Base-by-base conservation (phyloP, 2,888 invertebrate genomes). In the Brenthis hecate region DNA sequence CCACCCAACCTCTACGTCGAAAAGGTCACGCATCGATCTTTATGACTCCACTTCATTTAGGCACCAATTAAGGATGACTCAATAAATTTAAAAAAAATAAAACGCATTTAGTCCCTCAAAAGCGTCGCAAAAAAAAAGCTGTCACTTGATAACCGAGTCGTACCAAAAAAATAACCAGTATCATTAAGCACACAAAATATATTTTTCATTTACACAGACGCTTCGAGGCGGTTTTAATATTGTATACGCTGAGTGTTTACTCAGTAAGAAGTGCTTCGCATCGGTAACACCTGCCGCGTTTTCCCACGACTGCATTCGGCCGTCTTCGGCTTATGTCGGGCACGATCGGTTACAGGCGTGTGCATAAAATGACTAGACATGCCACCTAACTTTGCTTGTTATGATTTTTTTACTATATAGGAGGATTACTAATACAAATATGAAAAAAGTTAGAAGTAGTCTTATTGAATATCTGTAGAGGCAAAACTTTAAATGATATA, bases 181-280 rank as follows among this genome's bases (percentile, higher is more conserved):
- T 92, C 92, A 91, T 92, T 92, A 92, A 91, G 86, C 89, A 91
- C 88, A 92, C 92, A 92, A 92, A 92, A 91, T 92, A 92, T 92
- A 91, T 92, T 91, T 92, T 90, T 90, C 91, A 92, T 91, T 92
- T 91, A 89, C 85, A 85, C 89, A 90, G 88, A 90, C 89, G 91
- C 89, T 88, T 80, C 86, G 86, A 88, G 86, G 86, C 89, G 87
- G 89, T 90, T 92, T 91, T 92, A 92, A 92, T 92, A 92, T 91
- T 90, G 92, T 92, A 91, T 89, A 90, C 87, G 36, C 36, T 36
- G 90, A 88, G 89, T 92, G 92, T 92, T 92, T 92, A 92, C 90
- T 89, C 90, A 91, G 89, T 89, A 91, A 90, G 91, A 91, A 91
- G 91, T 89, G 90, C 88, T 86, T 86, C 78, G 87, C 86, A 88